A percentile compares a stretch with the other conserved stretches of the same genome.
These are phyloP conservation scores for Sebastes oblongus DNA, from an alignment of 2,797 vertebrate genomes.

Conservation along the genomic window DNA sequence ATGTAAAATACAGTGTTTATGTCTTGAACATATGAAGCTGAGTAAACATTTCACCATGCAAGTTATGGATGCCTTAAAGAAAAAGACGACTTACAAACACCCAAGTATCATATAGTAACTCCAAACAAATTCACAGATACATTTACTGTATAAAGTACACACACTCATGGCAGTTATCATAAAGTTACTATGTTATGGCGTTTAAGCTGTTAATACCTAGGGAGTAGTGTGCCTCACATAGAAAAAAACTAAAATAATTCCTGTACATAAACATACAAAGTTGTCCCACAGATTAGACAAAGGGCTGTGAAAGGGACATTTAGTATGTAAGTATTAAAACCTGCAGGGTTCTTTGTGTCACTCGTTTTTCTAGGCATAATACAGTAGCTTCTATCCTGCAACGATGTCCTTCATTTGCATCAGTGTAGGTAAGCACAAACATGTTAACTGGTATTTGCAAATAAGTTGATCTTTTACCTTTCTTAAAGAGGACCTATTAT, in stretches of 20 bases:
- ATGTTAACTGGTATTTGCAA: neutral
- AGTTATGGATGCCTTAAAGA: constrained; percentile 10
- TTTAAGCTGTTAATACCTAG: constrained; percentile 18
- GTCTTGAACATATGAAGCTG: constrained; percentile 8
- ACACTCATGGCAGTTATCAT: constrained; percentile 16
- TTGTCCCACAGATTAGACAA: constrained; percentile 1
- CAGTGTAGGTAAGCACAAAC: neutral
- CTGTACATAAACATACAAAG: constrained; percentile 30
- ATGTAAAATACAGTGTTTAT: neutral
- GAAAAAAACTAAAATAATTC: neutral
- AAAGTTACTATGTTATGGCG: neutral
- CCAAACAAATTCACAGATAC: constrained; percentile 8
- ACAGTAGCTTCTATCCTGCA: constrained; percentile 4
- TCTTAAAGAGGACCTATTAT: no score
- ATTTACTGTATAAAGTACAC: constrained; percentile 15
- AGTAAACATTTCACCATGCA: constrained; percentile 37
- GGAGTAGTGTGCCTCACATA: constrained; percentile 18
- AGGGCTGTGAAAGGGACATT: constrained; percentile 2
- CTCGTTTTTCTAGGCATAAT: neutral
- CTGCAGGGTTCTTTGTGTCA: neutral
- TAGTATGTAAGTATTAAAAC: constrained; percentile 3
- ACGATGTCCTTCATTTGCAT: constrained; percentile 35
- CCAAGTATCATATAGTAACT: constrained; percentile 1
- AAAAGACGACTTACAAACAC: constrained; percentile 3
- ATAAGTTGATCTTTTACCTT: neutral